Conservation (phyloP, 1,140 invertebrate genomes). For the Megalonaias nervosa region DNA sequence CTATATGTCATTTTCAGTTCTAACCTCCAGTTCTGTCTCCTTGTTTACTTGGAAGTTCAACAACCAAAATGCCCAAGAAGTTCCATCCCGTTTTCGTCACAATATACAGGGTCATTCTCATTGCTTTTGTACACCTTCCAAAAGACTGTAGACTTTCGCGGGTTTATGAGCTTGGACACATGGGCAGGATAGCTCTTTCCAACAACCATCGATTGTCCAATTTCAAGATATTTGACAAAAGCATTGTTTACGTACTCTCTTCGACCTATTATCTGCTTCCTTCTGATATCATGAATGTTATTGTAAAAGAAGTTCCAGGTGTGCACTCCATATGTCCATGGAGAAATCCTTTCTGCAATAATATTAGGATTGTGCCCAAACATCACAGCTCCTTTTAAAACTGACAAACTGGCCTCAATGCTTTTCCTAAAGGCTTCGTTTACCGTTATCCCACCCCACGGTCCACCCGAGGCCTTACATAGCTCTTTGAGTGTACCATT, state of each 20-base stretch:
- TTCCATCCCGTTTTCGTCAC: slow-evolving; percentile 10
- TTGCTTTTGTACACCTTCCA: slow-evolving; percentile 27
- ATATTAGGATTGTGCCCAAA: slow-evolving; percentile 22
- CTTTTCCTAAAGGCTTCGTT: too few species aligned
- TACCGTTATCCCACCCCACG: not conserved
- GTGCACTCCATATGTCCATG: slow-evolving; percentile 26
- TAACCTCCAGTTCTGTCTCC: not conserved
- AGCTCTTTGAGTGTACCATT: slow-evolving; percentile 2
- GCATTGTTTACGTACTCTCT: not conserved
- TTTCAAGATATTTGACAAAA: not conserved
- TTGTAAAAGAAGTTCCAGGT: not conserved
- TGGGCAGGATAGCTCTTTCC: not conserved
- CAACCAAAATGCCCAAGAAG: slow-evolving; percentile 16
- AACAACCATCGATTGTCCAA: not conserved
- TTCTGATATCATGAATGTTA: not conserved
- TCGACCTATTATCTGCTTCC: not conserved
- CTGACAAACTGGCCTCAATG: not conserved
- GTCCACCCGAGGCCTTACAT: not conserved
- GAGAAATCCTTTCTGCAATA: slow-evolving; percentile 14
- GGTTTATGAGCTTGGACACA: slow-evolving; percentile 8
- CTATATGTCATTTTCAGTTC: slow-evolving; percentile 20
- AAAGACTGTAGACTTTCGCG: not conserved
- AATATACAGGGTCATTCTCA: slow-evolving; percentile 14
- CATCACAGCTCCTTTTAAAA: slow-evolving; percentile 29
- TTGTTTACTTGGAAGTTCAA: slow-evolving; percentile 11